Base-by-base conservation (phyloP, 2,888 invertebrate species). In the Anoplius nigerrimus region DNA sequence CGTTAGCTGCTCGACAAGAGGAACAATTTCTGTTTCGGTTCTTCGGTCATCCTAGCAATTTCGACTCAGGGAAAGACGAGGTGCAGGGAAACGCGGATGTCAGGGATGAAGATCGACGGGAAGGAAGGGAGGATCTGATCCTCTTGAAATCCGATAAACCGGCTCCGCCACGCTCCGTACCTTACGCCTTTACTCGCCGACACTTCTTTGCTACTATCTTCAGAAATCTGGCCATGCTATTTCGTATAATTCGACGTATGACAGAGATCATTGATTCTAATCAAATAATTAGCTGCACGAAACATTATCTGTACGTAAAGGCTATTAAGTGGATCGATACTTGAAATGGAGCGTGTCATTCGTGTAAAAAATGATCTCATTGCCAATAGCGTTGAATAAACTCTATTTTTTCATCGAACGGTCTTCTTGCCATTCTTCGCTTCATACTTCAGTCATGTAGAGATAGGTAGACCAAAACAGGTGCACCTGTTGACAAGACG, bases 271-370 rank as follows among this genome's bases (percentile, higher is more conserved):
- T 81, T 5, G 74, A 78, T n/a, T 69, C 78, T 4, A 81, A 77
- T 27, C 57, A 65, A 18, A 55, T 73, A 5, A 57, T 83, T 0
- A 58, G 63, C 0, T 84, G 84, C 62, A 66, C 72, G 11, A 76
- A 53, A 43, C 70, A 80, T 15, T 84, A 84, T 43, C 13, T 79
- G 6, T 60, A 62, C 58, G 24, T 16, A 2, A 78, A 78, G 15
- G 16, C 69, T 6, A 13, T 66, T n/a, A 54, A 52, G 0, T 84
- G 80, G 80, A 70, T 84, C 18, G 74, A 75, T 21, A 60, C 71
- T 22, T 61, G 34, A 68, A 13, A 4, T 18, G n/a, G 5, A 48
- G 46, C 46, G n/a, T n/a, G n/a, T n/a, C n/a, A n/a, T n/a, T n/a
- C n/a, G n/a, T n/a, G n/a, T n/a, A n/a, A n/a, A n/a, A n/a, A n/a